Base-by-base conservation (phyloP, 2,888 invertebrate genomes). In the Meliscaeva auricollis region DNA sequence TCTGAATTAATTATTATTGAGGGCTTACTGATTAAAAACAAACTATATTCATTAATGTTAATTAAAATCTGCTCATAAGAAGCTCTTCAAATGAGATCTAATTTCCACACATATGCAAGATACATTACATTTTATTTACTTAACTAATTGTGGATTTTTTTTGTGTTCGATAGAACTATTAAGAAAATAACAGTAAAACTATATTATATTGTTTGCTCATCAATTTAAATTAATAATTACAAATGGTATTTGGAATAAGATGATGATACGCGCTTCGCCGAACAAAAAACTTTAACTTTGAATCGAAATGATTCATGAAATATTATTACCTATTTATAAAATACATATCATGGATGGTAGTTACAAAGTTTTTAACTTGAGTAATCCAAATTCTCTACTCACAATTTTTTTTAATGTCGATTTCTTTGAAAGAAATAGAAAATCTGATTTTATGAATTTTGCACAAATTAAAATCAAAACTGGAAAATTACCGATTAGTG, bases 61-160 rank as follows among this genome's bases (percentile, higher is more conserved):
- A 85, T 85, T 85, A 81, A 77, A 77, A 77, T 77, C 80, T 81
- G 73, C 76, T 77, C 62, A 48, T 76, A 81, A 85, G 73, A 81
- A 85, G 73, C 74, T 73, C 68, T 81, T 69, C 15, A 72, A 60
- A 70, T 32, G 41, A 60, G 22, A 35, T 41, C 60, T 7, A 73
- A 68, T 72, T 74, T 73, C 50, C 38, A 58, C 74, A 79, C 64
- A 60, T 80, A 78, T 69, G 17, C 11, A 35, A 50, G 13, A 20
- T 44, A 75, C 15, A 1, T 66, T 64, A 22, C 30, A 60, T 8
- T 38, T 3, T 54, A 41, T 60, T 60, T 22, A 26, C 60, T 20
- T 4, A n/a, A 5, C 44, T 26, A 79, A 74, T 75, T 74, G 74
- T 54, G 41, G 41, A 22, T 56, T 50, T 62, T 41, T 32, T 46